phyloP scores from a whole-genome alignment of 2,113 vertebrate species.

The Corythoichthys intestinalis region DNA sequence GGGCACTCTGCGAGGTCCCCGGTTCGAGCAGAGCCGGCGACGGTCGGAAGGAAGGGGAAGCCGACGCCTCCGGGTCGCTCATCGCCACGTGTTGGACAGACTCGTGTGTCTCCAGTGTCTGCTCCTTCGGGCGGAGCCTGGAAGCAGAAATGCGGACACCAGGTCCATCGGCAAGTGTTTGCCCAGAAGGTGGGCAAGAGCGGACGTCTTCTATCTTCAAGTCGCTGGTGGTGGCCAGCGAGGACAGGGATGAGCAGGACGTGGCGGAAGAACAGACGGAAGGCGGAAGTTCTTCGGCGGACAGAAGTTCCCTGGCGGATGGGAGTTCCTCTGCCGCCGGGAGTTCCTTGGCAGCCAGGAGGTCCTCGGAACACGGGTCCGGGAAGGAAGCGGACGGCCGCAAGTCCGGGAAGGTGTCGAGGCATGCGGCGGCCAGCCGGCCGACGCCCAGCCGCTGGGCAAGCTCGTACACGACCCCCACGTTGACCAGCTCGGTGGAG shows the following conservation, averaged over 20 bases:
- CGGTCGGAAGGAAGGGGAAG: constrained; percentile 42
- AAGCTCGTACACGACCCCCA: constrained; percentile 91
- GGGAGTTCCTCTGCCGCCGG: no score
- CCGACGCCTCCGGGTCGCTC: constrained; percentile 25
- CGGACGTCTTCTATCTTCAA: constrained; percentile 80
- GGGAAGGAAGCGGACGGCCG: constrained; percentile 68
- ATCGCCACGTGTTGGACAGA: background rate
- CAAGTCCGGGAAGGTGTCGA: constrained; percentile 90
- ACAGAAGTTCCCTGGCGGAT: no score
- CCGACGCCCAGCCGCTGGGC: constrained; percentile 86
- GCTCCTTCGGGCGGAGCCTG: constrained; percentile 58
- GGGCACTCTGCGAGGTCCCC: background rate
- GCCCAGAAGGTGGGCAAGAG: constrained; percentile 55
- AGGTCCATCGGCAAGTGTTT: constrained; percentile 29
- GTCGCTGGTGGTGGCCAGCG: constrained; percentile 44
- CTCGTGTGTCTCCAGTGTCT: constrained; percentile 25
- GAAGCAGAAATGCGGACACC: constrained; percentile 15
- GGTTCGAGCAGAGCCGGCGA: constrained; percentile 39
- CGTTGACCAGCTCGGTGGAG: constrained; percentile 89
- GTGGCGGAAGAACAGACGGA: constrained; percentile 57
- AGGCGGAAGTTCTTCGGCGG: background rate
- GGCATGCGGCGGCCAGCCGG: constrained; percentile 86
- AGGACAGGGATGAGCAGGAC: constrained; percentile 63
- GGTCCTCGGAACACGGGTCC: constrained; percentile 6
- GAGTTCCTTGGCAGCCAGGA: constrained; percentile 18